Base-by-base conservation (phyloP, 2,888 invertebrate species). In the Callinectes sapidus region DNA sequence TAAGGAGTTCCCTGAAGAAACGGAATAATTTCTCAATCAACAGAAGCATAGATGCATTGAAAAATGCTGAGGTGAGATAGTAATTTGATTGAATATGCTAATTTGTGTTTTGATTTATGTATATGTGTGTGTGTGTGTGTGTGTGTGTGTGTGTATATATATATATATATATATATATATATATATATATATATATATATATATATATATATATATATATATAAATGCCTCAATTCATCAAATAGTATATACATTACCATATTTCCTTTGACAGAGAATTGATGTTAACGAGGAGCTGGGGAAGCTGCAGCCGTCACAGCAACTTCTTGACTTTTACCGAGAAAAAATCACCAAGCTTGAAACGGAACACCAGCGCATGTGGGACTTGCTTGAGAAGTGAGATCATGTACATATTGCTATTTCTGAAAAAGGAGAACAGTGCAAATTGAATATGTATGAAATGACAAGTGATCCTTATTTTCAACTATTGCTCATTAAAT, bases 281-380 rank as follows among this genome's bases (percentile, higher is more conserved):
- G 89, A 93, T 91, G 90, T 93, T 71, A 87, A 90, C 10, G 93
- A 91, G 90, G 93, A 93, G 77, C 87, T 93, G 39, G 89, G 66
- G n/a, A 93, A 93, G 28, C 86, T 94, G 35, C 94, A 93, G 48
- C 94, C 94, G 18, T 94, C 94, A 77, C 66, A 90, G 23, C 90
- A 89, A 1, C 92, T 94, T 23, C 71, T 94, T 42, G 94, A 93
- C 54, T 94, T 85, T 86, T 94, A 94, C 90, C 71, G 93, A 71
- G 87, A 88, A 23, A 94, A 94, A 42, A 35, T 94, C 71, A 48
- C 85, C 18, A 93, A 87, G 48, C 87, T 93, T 89, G 91, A 89
- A 28, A 48, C 55, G 28, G 77, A 90, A 16, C 48, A 87, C n/a
- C 89, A 91, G 35, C n/a, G 87, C 3, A 23, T 91, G 55, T 13